Percentiles rank a stretch among this genome's conserved stretches.
Evolutionary conservation across 2,888 invertebrate genomes (phyloP).

Genomic region (Synergus gifuensis): DNA sequence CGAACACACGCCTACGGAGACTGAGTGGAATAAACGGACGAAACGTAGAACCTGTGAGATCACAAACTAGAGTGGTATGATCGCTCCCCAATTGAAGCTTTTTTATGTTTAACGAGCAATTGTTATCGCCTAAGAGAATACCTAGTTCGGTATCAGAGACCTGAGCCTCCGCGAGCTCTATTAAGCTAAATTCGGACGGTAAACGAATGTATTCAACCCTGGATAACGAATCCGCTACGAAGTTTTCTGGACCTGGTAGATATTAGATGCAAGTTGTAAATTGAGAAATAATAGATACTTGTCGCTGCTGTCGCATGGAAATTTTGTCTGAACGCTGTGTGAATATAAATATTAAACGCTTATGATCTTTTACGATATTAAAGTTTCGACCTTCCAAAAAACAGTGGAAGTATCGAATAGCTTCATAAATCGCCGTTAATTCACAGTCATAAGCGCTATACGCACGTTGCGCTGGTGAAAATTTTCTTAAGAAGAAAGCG

Average conservation of each 20-base stretch:
- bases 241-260: constrained; percentile 36
- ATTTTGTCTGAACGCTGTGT: constrained; percentile 40
- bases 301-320: constrained; percentile 39
- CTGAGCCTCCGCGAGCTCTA: background rate
- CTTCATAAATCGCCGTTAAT: rapidly evolving
- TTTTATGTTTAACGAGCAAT: background rate
- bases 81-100: background rate
- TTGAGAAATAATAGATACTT: constrained; percentile 39
- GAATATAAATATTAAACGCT: constrained; percentile 43
- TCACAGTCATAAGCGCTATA: too few relatives aligned
- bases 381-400: background rate
- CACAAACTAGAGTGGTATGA: too few relatives aligned
- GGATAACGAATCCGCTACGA: constrained; percentile 44
- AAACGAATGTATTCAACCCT: background rate
- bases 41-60: too few relatives aligned
- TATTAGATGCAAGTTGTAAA: constrained; percentile 40
- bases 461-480: too few relatives aligned
- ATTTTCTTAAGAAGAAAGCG: too few relatives aligned
- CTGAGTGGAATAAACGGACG: too few relatives aligned
- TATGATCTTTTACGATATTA: constrained; percentile 42
- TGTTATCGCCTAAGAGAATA: background rate
- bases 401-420: too few relatives aligned
- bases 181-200: background rate
- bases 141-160: background rate
- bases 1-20: too few relatives aligned